Evolutionary conservation across 64 coral and sea anemone species (phyloP).

Genomic region (Actinia tenebrosa): DNA sequence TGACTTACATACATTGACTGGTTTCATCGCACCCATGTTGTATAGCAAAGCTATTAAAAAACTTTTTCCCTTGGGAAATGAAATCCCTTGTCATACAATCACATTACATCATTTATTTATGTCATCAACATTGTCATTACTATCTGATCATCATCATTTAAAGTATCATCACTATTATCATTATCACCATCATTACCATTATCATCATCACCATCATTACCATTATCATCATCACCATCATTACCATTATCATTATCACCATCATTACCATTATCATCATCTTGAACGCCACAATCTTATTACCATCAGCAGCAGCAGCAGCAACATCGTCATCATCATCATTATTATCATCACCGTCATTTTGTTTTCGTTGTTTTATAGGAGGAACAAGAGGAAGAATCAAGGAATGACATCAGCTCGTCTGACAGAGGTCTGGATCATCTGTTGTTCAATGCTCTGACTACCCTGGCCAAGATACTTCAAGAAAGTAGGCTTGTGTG

Average conservation of each 20-base stretch:
- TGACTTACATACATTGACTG: too few relatives aligned
- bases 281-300: not conserved
- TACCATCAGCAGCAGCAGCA: not conserved
- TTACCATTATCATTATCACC: not conserved
- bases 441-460: slow-evolving; percentile 70
- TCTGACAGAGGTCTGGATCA: slow-evolving; percentile 58
- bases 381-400: slow-evolving; percentile 15
- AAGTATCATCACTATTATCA: too few relatives aligned
- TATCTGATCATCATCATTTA: too few relatives aligned
- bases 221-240: not conserved
- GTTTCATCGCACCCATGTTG: too few relatives aligned
- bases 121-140: too few relatives aligned
- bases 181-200: not conserved
- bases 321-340: not conserved
- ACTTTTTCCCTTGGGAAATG: too few relatives aligned
- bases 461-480: slow-evolving; percentile 63
- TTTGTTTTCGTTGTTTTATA: not conserved
- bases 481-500: slow-evolving; percentile 41
- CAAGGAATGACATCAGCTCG: slow-evolving; percentile 1
- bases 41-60: too few relatives aligned
- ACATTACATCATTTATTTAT: too few relatives aligned
- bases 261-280: not conserved
- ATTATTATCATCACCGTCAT: not conserved
- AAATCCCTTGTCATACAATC: too few relatives aligned
- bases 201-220: not conserved